Percentiles rank a stretch among this genome's conserved stretches.
phyloP scores from a whole-genome alignment of 2,888 invertebrate species.

The Mechanitis mazaeus region DNA sequence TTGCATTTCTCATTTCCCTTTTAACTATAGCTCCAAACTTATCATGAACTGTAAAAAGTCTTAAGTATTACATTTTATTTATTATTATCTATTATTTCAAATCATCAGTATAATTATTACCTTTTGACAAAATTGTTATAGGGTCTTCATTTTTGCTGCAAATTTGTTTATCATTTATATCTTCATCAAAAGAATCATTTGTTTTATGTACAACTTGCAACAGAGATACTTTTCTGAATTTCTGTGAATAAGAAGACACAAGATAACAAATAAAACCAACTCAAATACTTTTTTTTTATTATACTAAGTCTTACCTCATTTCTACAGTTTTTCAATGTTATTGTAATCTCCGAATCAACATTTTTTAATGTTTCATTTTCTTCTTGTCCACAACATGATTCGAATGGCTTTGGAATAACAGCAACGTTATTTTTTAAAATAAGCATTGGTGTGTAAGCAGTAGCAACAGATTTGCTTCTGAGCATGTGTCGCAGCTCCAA shows the following conservation, averaged over 20 bases:
- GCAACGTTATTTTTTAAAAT: constrained; percentile 28
- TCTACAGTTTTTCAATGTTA: constrained; percentile 62
- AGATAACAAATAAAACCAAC: too few species aligned
- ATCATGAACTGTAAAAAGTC: constrained; percentile 50
- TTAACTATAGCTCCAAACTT: constrained; percentile 57
- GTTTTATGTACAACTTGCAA: constrained; percentile 69
- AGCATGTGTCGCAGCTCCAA: constrained; percentile 47
- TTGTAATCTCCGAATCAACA: constrained; percentile 64
- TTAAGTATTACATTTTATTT: background rate
- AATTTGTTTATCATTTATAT: constrained; percentile 27
- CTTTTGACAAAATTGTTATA: constrained; percentile 53
- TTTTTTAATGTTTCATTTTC: constrained; percentile 32
- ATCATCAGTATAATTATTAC: constrained; percentile 34
- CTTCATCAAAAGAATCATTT: constrained; percentile 40
- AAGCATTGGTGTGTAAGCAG: constrained; percentile 30
- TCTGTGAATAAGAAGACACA: constrained; percentile 34
- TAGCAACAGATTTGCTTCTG: constrained; percentile 37
- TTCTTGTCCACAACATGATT: constrained; percentile 38
- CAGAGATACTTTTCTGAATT: constrained; percentile 55
- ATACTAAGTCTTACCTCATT: constrained; percentile 43
- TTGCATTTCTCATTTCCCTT: constrained; percentile 52
- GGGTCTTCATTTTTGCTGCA: constrained; percentile 51
- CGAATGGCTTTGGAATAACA: constrained; percentile 45
- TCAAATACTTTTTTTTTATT: background rate
- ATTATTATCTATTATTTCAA: background rate